Base-by-base conservation (phyloP, 2,113 vertebrate genomes). In the Heloderma charlesbogerti region DNA sequence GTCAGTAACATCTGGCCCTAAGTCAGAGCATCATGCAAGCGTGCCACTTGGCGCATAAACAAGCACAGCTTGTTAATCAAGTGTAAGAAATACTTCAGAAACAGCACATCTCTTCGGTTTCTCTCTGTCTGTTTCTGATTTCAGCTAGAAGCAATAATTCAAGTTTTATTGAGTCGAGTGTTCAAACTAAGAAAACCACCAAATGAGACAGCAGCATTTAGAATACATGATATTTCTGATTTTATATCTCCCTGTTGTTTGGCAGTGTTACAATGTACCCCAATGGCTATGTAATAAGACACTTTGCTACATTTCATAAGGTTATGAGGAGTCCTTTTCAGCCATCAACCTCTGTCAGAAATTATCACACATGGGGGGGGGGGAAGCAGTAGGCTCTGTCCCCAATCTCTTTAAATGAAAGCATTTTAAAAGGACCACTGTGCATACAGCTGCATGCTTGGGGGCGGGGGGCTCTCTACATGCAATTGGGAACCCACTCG, bases 21-120 rank as follows among this genome's bases (percentile, higher is more conserved):
- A 71, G n/a, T 87, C 69, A 89, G 37, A 27, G 1, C 45, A 60
- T 63, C 82, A 92, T 71, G 54, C 87, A 91, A 29, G 15, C 84
- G 67, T 60, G 18, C 2, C 10, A 6, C 51, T 86, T 60, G 18
- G 43, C 84, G 20, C 27, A 75, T 51, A 10, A 7, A 77, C 54
- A 67, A 34, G 88, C 25, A 63, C 75, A 81, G 18, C 9, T 22
- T 16, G 8, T 87, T 86, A 82, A 51, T 67, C 79, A 85, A 40
- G 15, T 60, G 54, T 54, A 34, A 91, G 87, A 60, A 45, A 1
- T 29, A 15, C 88, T 91, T 75, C 57, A 75, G 5, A 90, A 89
- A 67, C 66, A 82, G 69, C 85, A 51, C 67, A 4, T 85, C 54
- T 90, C 40, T 63, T 27, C 71, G 3, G n/a, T 45, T 16, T 45